Evolutionary conservation across 2,797 vertebrate genomes (phyloP), one percentile per base, ranked within the genome.

Genomic region (Karalla daura): DNA sequence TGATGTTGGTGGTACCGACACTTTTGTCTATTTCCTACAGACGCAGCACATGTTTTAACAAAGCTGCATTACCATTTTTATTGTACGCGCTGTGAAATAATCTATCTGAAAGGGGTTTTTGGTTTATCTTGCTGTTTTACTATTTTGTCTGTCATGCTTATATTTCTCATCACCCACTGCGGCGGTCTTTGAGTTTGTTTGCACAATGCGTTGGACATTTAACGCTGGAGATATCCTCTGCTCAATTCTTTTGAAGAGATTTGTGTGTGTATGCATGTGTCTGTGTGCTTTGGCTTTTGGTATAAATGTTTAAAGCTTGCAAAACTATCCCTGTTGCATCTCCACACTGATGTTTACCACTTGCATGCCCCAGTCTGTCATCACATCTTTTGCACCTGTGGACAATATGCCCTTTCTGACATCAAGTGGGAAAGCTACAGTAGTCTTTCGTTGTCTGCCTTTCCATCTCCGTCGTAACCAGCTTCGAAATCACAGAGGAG

Each of bases 401-500:
- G 37, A 60, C 21, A 18, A 52, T 2, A 52, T 12, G 25, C 2
- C 15, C 2, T 32, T 1, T 49, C 8, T 5, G 41, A 27, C 51
- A 3, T 32, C n/a, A n/a, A n/a, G 39, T 15, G 4, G 15, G 4
- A 28, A 53, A 39, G 9, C 20, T 32, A 20, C 25, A 46, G n/a
- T 65, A 5, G 32, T 49, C 37, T 53, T 66, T 11, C 2, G 5
- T 7, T 15, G 23, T 12, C 44, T 18, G 21, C 40, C 24, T 41
- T 33, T 11, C 3, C 3, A 8, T 55, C 20, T 12, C 39, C n/a
- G 20, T 63, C 45, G 54, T 45, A 72, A 40, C 53, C 53, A 52
- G 43, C 33, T 30, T 61, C 60, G 12, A 55, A 51, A 53, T 55
- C 21, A 63, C 10, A 5, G 25, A 18, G 54, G 37, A 54, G 21